Evolutionary conservation across 2,113 vertebrate species (phyloP).

Genomic region (Channa maculata): DNA sequence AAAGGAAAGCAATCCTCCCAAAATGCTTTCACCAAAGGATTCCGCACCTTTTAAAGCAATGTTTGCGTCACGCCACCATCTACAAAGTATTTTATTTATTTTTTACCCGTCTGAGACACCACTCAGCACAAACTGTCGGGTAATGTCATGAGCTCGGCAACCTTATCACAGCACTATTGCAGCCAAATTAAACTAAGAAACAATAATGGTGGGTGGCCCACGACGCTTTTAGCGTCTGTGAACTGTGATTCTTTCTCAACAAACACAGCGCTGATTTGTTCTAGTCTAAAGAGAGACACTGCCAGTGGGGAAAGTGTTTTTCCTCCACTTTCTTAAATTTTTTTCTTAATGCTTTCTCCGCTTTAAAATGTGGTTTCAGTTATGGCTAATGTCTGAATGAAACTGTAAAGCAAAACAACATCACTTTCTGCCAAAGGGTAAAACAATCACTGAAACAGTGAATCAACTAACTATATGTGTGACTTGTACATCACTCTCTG

Average conservation of each 20-base stretch:
- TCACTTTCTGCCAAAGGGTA: neutral
- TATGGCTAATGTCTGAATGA: neutral
- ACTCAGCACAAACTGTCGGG: slow-evolving; percentile 24
- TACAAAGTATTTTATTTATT: slow-evolving; percentile 31
- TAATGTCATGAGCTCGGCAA: slow-evolving; percentile 46
- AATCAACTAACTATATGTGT: no score
- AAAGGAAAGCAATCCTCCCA: no score
- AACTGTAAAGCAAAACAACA: neutral
- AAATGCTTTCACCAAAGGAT: neutral
- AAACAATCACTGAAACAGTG: neutral
- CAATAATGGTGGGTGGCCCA: slow-evolving; percentile 60
- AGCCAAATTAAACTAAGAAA: slow-evolving; percentile 59
- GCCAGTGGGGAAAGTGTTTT: neutral
- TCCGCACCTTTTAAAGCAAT: slow-evolving; percentile 34
- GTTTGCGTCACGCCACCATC: slow-evolving; percentile 47
- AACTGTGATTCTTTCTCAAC: slow-evolving; percentile 16
- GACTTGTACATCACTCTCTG: no score
- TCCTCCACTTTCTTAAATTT: neutral
- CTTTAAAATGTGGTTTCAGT: neutral
- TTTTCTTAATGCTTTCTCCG: neutral
- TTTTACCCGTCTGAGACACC: slow-evolving; percentile 38
- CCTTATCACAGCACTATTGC: slow-evolving; percentile 25
- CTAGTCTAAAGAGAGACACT: neutral
- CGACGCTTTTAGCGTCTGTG: slow-evolving; percentile 30
- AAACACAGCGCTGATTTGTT: slow-evolving; percentile 19